phyloP scores from a whole-genome alignment of 1,140 invertebrate genomes.

The Lerema accius region DNA sequence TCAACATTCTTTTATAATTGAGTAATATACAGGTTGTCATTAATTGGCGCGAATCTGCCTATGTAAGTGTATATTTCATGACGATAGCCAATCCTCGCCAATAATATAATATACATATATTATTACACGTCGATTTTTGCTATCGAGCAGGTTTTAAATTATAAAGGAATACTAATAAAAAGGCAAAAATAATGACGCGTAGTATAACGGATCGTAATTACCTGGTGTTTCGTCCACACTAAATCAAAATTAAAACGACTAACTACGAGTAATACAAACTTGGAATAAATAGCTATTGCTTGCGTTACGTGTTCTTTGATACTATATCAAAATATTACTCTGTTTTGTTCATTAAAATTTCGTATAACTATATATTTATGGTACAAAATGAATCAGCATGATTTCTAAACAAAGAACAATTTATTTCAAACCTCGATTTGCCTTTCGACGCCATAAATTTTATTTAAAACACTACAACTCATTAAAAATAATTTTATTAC shows the following conservation, averaged over 20 bases:
- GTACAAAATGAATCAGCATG: neutral
- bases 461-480: slow-evolving; percentile 1
- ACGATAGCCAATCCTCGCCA: neutral
- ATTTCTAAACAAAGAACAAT: neutral
- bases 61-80: neutral
- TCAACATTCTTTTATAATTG: too few species aligned
- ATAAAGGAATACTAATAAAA: too few species aligned
- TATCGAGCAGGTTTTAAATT: neutral
- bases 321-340: too few species aligned
- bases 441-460: neutral
- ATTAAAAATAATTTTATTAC: slow-evolving; percentile 26
- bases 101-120: neutral
- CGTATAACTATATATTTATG: neutral
- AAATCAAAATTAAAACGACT: too few species aligned
- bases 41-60: neutral
- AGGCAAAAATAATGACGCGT: too few species aligned
- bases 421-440: neutral
- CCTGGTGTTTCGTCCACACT: too few species aligned
- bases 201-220: too few species aligned
- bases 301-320: too few species aligned
- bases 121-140: neutral
- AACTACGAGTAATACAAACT: too few species aligned
- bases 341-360: neutral
- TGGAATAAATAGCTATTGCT: too few species aligned
- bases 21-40: too few species aligned